These are phyloP conservation scores for Crocallis elinguaria DNA, from an alignment of 2,888 invertebrate genomes.

Conservation along the genomic window DNA sequence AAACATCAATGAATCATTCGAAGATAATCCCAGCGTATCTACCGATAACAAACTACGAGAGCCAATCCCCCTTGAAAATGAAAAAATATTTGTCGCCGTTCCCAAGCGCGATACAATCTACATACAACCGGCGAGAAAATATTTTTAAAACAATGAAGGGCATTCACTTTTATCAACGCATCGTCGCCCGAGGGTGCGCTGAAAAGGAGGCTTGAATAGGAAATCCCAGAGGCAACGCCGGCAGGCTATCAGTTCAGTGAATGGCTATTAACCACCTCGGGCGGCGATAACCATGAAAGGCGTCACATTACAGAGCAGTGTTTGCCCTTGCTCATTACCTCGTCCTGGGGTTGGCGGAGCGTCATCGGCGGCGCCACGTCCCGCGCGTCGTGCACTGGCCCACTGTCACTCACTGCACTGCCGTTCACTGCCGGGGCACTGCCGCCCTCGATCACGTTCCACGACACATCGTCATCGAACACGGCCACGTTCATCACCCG, in stretches of 20 bases:
- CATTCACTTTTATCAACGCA: constrained; percentile 80
- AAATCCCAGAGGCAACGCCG: constrained; percentile 64
- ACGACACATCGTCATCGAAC: constrained; percentile 82
- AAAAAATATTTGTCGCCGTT: constrained; percentile 60
- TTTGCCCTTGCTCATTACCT: constrained; percentile 75
- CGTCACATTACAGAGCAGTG: constrained; percentile 61
- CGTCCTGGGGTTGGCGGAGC: constrained; percentile 71
- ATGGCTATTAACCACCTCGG: constrained; percentile 79
- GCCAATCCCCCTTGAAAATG: constrained; percentile 58
- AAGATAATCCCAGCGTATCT: constrained; percentile 44
- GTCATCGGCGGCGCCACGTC: constrained; percentile 75
- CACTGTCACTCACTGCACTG: constrained; percentile 82
- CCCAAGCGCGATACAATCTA: constrained; percentile 64
- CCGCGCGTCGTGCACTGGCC: constrained; percentile 63
- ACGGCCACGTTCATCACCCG: constrained; percentile 79
- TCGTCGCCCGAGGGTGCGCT: constrained; percentile 71
- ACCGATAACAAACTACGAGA: constrained; percentile 59
- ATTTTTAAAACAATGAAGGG: constrained; percentile 78
- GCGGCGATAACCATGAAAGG: constrained; percentile 80
- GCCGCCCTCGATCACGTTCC: constrained; percentile 75
- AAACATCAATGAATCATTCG: constrained; percentile 47
- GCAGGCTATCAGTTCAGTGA: constrained; percentile 74
- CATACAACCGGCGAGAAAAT: constrained; percentile 68
- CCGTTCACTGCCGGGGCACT: constrained; percentile 53
- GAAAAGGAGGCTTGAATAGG: constrained; percentile 72